Base-by-base conservation (phyloP, 1,140 invertebrate species). In the Drosophila rufa region DNA sequence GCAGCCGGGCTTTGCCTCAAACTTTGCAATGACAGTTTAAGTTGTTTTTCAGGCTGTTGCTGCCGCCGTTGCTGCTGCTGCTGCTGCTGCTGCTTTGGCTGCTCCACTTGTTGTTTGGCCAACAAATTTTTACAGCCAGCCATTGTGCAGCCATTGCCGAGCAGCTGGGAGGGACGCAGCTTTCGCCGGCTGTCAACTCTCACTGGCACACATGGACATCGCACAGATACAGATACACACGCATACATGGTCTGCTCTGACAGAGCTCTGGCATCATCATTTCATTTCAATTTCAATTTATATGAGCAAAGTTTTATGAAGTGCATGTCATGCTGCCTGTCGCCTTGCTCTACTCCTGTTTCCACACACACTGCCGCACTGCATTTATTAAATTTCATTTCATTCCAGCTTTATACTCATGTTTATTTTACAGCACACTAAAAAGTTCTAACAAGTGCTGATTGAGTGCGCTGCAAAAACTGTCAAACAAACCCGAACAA, bases 221-320 rank as follows among this genome's bases (percentile, higher is more conserved):
- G 6, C n/a, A 57, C 33, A 43, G 11, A 11, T 19, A 60, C 42
- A 33, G 1, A 60, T 2, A 30, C 19, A 51, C n/a, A 25, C n/a
- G 9, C 48, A 62, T 17, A 56, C 50, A 51, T 58, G 73, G 82
- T 53, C 70, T 60, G 70, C 68, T 58, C 27, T 30, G 27, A 25
- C 27, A 30, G 27, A 30, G 27, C 27, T 30, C 67, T 60, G 53
- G 67, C 68, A 73, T 73, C 70, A 73, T 83, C 82, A 81, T 81
- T 81, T 81, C 80, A 89, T 87, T 86, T 86, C 83, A 86, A 86
- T 86, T 87, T 87, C 83, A 87, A 87, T 87, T 87, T 87, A 89
- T 87, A 87, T 87, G 83, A 87, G 84, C 73, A 87, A 87, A 87
- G 73, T 87, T 87, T 87, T 87, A 87, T 87, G 84, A 87, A 87